phyloP scores from a whole-genome alignment of 2,113 vertebrate genomes.

The Cyanoderma ruficeps region DNA sequence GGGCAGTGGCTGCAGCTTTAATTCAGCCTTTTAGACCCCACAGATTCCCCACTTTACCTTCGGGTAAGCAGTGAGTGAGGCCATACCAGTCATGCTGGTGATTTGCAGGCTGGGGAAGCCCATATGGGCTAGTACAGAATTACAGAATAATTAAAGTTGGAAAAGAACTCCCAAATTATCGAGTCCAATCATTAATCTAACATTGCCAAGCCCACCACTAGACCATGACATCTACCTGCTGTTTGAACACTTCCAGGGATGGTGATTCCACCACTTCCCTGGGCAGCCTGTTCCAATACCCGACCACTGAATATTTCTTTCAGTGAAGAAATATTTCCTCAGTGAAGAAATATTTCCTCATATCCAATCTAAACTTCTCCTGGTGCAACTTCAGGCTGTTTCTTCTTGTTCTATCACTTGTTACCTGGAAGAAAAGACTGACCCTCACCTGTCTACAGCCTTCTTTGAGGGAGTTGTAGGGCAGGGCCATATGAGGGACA shows the following conservation, averaged over 20 bases:
- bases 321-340: background rate
- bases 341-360: background rate
- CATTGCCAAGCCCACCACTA: background rate
- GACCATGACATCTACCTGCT: background rate
- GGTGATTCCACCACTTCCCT: background rate
- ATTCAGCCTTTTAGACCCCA: background rate
- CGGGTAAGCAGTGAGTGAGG: background rate
- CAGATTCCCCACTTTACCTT: background rate
- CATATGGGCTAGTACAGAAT: background rate
- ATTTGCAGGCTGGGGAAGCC: background rate
- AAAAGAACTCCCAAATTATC: background rate
- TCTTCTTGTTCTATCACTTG: background rate
- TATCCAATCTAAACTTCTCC: background rate
- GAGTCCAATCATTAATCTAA: background rate
- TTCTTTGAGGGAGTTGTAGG: background rate
- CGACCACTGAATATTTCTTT: too few species aligned
- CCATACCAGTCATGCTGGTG: background rate
- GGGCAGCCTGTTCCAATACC: background rate
- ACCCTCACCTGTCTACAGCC: too few species aligned
- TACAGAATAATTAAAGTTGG: background rate
- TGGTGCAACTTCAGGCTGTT: background rate
- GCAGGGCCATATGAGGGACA: background rate
- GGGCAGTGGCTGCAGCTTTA: background rate
- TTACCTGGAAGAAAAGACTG: background rate
- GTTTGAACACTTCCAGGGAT: background rate